Base-by-base conservation (phyloP, 2,888 invertebrate species). In the Conops quadrifasciatus region DNA sequence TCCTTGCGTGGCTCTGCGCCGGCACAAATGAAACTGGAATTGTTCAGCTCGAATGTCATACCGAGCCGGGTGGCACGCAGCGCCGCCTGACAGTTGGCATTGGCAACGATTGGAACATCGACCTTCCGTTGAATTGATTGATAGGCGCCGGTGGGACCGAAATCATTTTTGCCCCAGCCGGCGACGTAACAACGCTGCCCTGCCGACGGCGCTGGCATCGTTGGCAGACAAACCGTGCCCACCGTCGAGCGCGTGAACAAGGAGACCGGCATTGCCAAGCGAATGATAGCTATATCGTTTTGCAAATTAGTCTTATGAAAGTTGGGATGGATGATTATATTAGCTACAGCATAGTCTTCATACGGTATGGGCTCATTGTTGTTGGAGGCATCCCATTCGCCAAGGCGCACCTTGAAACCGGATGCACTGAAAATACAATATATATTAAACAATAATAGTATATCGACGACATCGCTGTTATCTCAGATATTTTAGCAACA, bases 151-250 rank as follows among this genome's bases (percentile, higher is more conserved):
- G 79, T 80, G 16, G 86, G 67, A 79, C 86, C 87, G 74, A 93
- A 96, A 76, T 91, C 90, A 76, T 93, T 84, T 81, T 94, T 93
- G 16, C 96, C 96, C 95, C 96, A 96, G 15, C 96, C 96, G n/a
- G 92, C 87, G 0, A 93, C 92, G 86, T 88, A 88, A 79, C 85
- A 80, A 77, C 82, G 88, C 80, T 88, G 88, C 16, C 90, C 90
- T 65, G 87, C 83, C 77, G 86, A 87, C 74, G 86, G 75, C 1
- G 87, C 2, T 28, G 26, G 24, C 1, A 87, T 78, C 0, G 88
- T 83, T 2, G 85, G 85, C 67, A 91, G 83, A 78, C 92, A 92
- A 11, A 89, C 88, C 30, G 90, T 89, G 73, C 89, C 89, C 19
- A 92, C 88, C 0, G 90, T 90, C 1, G 87, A 82, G 1, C 87